These are phyloP conservation scores for Drosophila willistoni DNA, from an alignment of 1,140 invertebrate species.

Conservation along the genomic window DNA sequence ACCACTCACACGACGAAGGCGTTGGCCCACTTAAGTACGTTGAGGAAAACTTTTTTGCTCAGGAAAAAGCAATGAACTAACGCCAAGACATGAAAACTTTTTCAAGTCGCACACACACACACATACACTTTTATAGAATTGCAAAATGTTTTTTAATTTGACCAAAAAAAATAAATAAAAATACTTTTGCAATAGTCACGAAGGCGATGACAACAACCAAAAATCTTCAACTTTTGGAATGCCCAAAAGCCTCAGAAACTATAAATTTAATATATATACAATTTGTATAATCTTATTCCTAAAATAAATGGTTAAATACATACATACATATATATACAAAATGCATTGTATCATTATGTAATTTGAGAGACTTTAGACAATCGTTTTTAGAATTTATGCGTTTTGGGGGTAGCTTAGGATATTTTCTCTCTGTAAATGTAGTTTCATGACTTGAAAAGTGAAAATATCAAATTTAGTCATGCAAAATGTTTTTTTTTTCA, in stretches of 20 bases:
- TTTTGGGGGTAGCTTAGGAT: too few species aligned
- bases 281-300: neutral
- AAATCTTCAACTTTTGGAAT: constrained; percentile 43
- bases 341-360: too few species aligned
- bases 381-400: too few species aligned
- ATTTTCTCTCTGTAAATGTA: too few species aligned
- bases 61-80: constrained; percentile 46
- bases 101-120: constrained; percentile 23
- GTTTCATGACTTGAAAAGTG: too few species aligned
- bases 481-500: too few species aligned
- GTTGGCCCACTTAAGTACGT: constrained; percentile 20
- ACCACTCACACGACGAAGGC: neutral
- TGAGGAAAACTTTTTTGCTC: constrained; percentile 35
- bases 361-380: too few species aligned
- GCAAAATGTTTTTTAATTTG: constrained; percentile 79
- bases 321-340: too few species aligned
- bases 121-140: constrained; percentile 44
- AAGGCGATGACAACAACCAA: constrained; percentile 16
- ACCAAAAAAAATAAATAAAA: constrained; percentile 43
- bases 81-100: constrained; percentile 47
- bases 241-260: constrained; percentile 34
- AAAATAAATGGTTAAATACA: too few species aligned
- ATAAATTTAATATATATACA: constrained; percentile 16
- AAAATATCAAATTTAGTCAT: too few species aligned
- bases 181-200: constrained; percentile 64